These are phyloP conservation scores for Limnephilus rhombicus DNA, from an alignment of 2,888 invertebrate species.

Conservation along the genomic window DNA sequence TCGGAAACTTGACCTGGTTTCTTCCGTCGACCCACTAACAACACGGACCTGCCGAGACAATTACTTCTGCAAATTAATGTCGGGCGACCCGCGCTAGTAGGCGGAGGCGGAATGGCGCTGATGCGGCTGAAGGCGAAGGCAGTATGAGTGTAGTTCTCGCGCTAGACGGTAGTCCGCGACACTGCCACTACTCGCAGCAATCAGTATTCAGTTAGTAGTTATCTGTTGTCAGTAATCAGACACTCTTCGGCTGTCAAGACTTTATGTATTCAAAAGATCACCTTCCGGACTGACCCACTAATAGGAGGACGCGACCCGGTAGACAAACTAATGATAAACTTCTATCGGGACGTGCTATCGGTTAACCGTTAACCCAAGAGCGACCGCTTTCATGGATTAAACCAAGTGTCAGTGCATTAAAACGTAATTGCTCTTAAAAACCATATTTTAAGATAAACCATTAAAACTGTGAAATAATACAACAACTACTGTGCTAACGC, in stretches of 20 bases:
- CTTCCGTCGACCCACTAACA: constrained; percentile 59
- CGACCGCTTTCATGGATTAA: background rate
- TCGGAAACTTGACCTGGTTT: constrained; percentile 64
- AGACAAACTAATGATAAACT: constrained; percentile 25
- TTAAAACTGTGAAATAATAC: constrained; percentile 36
- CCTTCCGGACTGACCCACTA: constrained; percentile 25
- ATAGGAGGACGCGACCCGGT: constrained; percentile 28
- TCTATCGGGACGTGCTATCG: background rate
- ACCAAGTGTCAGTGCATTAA: background rate
- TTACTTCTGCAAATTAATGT: constrained; percentile 29
- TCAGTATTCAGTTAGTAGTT: background rate
- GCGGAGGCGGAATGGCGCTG: constrained; percentile 39
- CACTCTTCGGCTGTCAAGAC: constrained; percentile 30
- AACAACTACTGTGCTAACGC: constrained; percentile 6
- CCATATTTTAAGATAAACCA: background rate
- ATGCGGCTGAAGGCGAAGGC: constrained; percentile 27
- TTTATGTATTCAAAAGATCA: constrained; percentile 33
- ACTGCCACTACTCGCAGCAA: background rate
- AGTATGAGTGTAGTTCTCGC: constrained; percentile 22
- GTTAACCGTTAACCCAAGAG: background rate
- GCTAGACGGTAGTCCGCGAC: constrained; percentile 22
- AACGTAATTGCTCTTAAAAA: background rate
- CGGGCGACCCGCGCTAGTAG: constrained; percentile 45
- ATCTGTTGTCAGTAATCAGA: constrained; percentile 20
- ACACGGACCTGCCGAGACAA: constrained; percentile 53